These are phyloP conservation scores for Euproctis similis DNA, from an alignment of 2,888 invertebrate species.

Conservation along the genomic window DNA sequence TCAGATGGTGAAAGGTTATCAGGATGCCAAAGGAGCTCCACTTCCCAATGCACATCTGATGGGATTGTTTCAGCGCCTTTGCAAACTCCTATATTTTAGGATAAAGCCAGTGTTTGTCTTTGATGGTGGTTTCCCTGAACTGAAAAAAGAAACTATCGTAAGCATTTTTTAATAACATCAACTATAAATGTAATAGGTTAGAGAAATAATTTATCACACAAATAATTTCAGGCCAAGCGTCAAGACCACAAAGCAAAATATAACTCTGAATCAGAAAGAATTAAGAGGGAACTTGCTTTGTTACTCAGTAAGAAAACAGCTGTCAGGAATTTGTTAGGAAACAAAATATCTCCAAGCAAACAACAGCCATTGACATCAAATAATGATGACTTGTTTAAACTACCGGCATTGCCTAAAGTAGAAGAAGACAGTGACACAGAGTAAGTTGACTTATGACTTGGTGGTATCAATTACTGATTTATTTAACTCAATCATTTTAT, in stretches of 20 bases:
- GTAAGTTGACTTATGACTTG: constrained; percentile 34
- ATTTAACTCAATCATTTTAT: too few species aligned
- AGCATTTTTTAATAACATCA: constrained; percentile 55
- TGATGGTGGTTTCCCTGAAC: constrained; percentile 94
- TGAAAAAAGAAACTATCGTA: constrained; percentile 95
- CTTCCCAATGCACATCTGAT: constrained; percentile 94
- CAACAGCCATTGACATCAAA: constrained; percentile 22
- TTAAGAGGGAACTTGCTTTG: constrained; percentile 83
- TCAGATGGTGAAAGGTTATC: constrained; percentile 96
- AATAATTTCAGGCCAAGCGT: constrained; percentile 79
- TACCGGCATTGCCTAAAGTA: constrained; percentile 69
- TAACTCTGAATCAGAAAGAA: constrained; percentile 81
- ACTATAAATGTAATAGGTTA: background rate
- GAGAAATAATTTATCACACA: background rate
- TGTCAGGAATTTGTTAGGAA: constrained; percentile 80
- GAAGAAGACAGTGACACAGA: constrained; percentile 62
- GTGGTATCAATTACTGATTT: too few species aligned
- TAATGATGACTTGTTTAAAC: constrained; percentile 79
- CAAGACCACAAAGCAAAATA: constrained; percentile 83
- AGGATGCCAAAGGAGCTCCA: constrained; percentile 88
- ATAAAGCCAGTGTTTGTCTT: constrained; percentile 99
- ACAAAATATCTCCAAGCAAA: constrained; percentile 67
- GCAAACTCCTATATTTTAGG: constrained; percentile 95
- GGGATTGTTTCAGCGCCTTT: constrained; percentile 93
- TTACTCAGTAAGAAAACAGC: constrained; percentile 87